Evolutionary conservation across 2,888 invertebrate genomes (phyloP).

Genomic region (Drosophila subsilvestris): DNA sequence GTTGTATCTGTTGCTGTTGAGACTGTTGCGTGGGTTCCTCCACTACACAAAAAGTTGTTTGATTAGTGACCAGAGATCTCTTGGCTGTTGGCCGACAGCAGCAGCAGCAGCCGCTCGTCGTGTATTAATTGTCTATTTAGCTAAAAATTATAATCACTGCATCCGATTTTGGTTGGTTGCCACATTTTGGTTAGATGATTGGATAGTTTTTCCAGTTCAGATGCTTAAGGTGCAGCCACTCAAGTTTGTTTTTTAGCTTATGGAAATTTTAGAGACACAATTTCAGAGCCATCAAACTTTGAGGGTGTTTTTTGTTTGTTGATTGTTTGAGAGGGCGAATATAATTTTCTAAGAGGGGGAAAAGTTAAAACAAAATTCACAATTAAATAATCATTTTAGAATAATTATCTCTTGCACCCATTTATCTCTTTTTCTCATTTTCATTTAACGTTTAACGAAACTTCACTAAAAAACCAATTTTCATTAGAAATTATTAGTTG

Average conservation of each 20-base stretch:
- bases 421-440: not conserved
- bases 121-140: conserved; percentile 69
- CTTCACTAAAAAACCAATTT: conserved; percentile 4
- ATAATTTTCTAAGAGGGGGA: not conserved
- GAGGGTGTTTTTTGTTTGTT: conserved; percentile 43
- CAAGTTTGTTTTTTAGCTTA: conserved; percentile 8
- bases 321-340: conserved; percentile 3
- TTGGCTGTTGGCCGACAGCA: conserved; percentile 25
- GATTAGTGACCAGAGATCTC: conserved; percentile 49
- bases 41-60: conserved; percentile 56
- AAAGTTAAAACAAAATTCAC: not conserved
- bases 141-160: conserved; percentile 51
- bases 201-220: not conserved
- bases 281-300: conserved; percentile 17
- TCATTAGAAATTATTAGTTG: conserved; percentile 52
- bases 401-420: not conserved
- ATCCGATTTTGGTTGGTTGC: conserved; percentile 19
- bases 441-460: not conserved
- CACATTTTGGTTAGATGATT: conserved; percentile 9
- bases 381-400: not conserved
- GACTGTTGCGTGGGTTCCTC: conserved; percentile 34
- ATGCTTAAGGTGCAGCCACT: conserved; percentile 7
- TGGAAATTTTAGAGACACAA: conserved; percentile 10
- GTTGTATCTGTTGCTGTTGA: conserved; percentile 61
- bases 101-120: conserved; percentile 28